phyloP scores from a whole-genome alignment of 1,140 invertebrate species.

The Drosophila eugracilis region DNA sequence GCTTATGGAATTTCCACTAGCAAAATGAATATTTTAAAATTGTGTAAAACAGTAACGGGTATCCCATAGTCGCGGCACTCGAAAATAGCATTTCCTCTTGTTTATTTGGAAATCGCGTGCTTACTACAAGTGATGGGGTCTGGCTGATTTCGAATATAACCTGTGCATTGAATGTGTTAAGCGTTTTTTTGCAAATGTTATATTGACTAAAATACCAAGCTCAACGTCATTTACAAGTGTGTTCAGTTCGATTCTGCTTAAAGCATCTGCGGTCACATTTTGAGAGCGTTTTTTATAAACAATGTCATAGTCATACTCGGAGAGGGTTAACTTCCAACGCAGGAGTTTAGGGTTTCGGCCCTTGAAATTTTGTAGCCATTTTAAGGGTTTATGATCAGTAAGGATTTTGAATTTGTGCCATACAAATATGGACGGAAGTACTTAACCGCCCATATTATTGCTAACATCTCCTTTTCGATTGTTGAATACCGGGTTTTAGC shows the following conservation, averaged over 20 bases:
- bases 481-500: neutral
- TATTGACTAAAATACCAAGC: too few relatives aligned
- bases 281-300: neutral
- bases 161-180: neutral
- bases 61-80: too few relatives aligned
- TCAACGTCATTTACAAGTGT: neutral
- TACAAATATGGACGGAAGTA: neutral
- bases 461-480: neutral
- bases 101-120: too few relatives aligned
- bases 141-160: neutral
- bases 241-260: neutral
- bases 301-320: neutral
- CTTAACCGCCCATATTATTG: too few relatives aligned
- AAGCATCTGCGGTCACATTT: neutral
- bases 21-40: too few relatives aligned
- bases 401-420: neutral
- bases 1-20: too few relatives aligned
- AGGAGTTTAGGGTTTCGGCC: neutral
- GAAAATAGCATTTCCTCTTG: too few relatives aligned
- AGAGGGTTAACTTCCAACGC: neutral
- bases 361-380: neutral
- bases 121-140: too few relatives aligned
- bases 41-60: too few relatives aligned
- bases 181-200: too few relatives aligned
- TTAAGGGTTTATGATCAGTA: conserved; percentile 2